phyloP scores from a whole-genome alignment of 1,140 invertebrate species.

The Leptopilina boulardi region DNA sequence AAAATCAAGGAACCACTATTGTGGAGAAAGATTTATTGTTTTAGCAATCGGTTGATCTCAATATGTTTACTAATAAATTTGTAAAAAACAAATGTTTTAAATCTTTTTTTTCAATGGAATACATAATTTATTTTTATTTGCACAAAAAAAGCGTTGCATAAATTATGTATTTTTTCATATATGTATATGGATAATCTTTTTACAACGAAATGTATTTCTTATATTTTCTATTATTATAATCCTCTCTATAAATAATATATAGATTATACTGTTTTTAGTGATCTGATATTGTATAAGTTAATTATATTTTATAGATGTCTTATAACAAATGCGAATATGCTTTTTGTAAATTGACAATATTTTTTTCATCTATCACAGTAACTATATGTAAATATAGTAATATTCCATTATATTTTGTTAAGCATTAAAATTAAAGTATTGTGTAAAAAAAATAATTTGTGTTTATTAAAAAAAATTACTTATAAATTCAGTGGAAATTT shows the following conservation, averaged over 20 bases:
- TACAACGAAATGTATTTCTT: constrained; percentile 44
- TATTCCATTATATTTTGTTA: constrained; percentile 70
- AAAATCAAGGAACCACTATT: constrained; percentile 43
- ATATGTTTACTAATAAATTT: constrained; percentile 37
- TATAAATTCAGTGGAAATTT: no score
- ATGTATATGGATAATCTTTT: constrained; percentile 3
- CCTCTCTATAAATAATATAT: constrained; percentile 42
- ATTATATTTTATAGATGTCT: constrained; percentile 59
- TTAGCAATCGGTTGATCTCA: constrained; percentile 62
- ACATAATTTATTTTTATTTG: constrained; percentile 41
- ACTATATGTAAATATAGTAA: constrained; percentile 68
- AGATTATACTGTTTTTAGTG: constrained; percentile 59
- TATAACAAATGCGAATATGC: constrained; percentile 61
- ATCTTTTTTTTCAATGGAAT: constrained; percentile 4
- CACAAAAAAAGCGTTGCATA: background rate
- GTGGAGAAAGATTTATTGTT: constrained; percentile 55
- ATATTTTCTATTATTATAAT: constrained; percentile 43
- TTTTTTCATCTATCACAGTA: constrained; percentile 62
- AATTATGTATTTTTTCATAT: background rate
- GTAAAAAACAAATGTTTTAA: constrained; percentile 4
- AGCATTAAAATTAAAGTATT: constrained; percentile 73
- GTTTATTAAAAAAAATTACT: background rate
- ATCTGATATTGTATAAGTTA: constrained; percentile 64
- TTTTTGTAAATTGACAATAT: constrained; percentile 65
- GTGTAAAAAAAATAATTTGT: constrained; percentile 58